Conservation (phyloP, 2,797 vertebrate species). For the Poecilia gillii region DNA sequence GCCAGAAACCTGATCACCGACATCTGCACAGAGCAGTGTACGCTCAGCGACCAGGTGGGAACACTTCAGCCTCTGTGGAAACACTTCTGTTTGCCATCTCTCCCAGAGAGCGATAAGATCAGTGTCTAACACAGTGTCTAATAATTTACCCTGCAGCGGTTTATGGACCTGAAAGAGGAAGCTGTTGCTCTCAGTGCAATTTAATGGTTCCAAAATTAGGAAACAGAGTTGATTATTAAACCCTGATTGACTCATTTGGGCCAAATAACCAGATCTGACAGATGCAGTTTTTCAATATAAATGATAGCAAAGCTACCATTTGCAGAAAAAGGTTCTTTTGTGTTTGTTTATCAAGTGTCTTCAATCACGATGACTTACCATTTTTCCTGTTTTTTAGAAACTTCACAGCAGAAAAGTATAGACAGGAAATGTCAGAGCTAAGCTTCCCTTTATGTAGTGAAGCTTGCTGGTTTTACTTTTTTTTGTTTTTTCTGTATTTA, state of each 20-base stretch:
- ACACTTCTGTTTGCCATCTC: not conserved
- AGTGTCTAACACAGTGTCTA: not conserved
- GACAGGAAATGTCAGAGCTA: not conserved
- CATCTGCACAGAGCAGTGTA: constrained; percentile 98
- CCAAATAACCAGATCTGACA: not conserved
- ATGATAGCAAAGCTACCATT: not conserved
- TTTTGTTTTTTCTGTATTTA: not conserved
- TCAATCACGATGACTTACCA: not conserved
- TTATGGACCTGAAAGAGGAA: not conserved
- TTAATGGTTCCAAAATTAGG: not conserved
- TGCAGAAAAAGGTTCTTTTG: not conserved
- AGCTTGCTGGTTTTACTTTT: not conserved
- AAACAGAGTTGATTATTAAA: not conserved
- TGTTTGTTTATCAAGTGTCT: not conserved
- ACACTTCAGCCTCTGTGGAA: too few species aligned
- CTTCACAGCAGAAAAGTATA: not conserved
- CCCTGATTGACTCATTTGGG: not conserved
- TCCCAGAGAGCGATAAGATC: not conserved
- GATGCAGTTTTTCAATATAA: not conserved
- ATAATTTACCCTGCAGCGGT: not conserved
- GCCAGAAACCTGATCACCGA: constrained; percentile 98
- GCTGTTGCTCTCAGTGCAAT: not conserved
- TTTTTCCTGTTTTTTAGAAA: not conserved
- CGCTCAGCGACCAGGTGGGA: constrained; percentile 94
- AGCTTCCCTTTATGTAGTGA: not conserved